Evolutionary conservation across 2,888 invertebrate genomes (phyloP), one percentile per base, ranked within the genome.

Genomic region (Drosophila emarginata): DNA sequence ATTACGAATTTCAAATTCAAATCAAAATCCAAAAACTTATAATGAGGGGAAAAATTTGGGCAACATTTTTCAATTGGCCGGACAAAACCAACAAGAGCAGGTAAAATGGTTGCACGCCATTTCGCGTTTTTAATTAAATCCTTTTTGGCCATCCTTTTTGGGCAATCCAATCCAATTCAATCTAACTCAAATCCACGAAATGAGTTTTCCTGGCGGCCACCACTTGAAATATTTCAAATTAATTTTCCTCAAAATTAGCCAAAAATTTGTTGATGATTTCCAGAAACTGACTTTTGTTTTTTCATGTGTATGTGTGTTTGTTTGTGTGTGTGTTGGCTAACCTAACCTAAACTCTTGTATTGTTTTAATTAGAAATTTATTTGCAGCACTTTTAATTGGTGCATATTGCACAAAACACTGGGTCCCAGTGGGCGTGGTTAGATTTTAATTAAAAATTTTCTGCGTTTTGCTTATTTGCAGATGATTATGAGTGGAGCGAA

Each of bases 341-440:
- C 45, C 45, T 45, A 18, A 45, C 45, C 18, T 12, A 45, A 45
- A 45, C 45, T 45, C 12, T 60, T 53, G 61, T 54, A 62, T 71
- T 71, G 67, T 67, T 78, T 72, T 86, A 89, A 89, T 87, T 88
- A 78, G 53, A 85, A 86, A 88, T 88, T 75, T 82, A 86, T 88
- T 89, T 86, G 89, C 80, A 71, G 39, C 56, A 51, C 56, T 79
- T 85, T 75, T 73, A 82, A 83, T 85, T 45, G 45, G 21, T 82
- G 86, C 72, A 76, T 82, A 73, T 82, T 85, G 56, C 63, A 28
- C 21, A 45, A 21, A 50, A 2, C 2, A 18, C n/a, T 12, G 7
- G 9, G n/a, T 12, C 1, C 39, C 9, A 36, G 0, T 5, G 6
- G 12, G 32, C 21, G 26, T 26, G 39, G 14, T 59, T 45, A 14